Evolutionary conservation across 1,140 invertebrate species (phyloP), one percentile per base, ranked within the genome.

Genomic region (Danaus plexippus): DNA sequence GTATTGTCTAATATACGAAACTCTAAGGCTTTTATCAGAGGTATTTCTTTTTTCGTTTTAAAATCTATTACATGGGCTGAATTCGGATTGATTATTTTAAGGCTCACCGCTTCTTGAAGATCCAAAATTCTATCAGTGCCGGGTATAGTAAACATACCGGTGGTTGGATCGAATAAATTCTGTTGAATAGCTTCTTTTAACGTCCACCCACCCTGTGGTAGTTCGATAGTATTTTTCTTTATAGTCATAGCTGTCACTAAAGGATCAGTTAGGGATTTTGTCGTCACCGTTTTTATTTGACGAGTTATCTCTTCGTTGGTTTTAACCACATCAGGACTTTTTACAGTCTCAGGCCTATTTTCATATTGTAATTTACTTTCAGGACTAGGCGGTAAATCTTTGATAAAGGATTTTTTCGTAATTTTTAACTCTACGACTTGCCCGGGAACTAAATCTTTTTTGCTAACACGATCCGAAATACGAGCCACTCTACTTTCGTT

Each of bases 61-160:
- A 92, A 90, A 78, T 97, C 95, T 56, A 95, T 83, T 9, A 96
- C 94, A 18, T 90, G 74, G 18, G 94, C 94, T 2, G 95, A 96
- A 54, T 91, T 87, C 3, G 93, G 90, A 82, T 97, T 93, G 45
- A 98, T 94, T 9, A 98, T 93, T 71, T 94, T 92, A 48, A 96
- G 87, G 66, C 92, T 92, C 40, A 98, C 87, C 67, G 96, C 97
- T 82, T 97, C 95, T 81, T 95, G 90, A 65, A 99, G 93, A 57
- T 94, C 94, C 5, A 97, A 90, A 32, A 95, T 84, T 69, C 94
- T 90, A 77, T 96, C 94, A 1, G 95, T 95, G 40, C 93, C 93
- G 43, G 96, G 95, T 67, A 98, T 94, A 51, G 93, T 92, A 73
- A 98, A 96, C 2, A 96, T 87, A 2, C 96, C 96, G 7, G 91